Percentiles rank a stretch among this genome's conserved stretches.
Evolutionary conservation across 2,888 invertebrate species (phyloP).

Genomic region (Pilophorus perplexus): DNA sequence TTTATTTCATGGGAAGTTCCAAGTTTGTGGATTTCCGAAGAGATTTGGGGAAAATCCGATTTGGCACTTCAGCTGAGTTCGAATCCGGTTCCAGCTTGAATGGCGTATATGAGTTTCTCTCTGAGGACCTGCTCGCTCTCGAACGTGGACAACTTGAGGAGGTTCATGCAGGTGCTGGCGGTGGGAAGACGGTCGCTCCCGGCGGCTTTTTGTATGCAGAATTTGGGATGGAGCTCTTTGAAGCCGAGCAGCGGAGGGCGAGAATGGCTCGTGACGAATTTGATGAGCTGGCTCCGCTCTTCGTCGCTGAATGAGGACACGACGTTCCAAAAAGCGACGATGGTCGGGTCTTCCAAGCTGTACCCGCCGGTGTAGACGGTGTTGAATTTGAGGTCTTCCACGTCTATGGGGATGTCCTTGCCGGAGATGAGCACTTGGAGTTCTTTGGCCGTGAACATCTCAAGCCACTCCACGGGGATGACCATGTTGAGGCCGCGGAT

Average conservation of each 20-base stretch:
- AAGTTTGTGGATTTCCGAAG: too few species aligned
- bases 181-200: slow-evolving; percentile 92
- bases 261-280: slow-evolving; percentile 98
- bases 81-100: slow-evolving; percentile 93
- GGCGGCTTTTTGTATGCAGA: slow-evolving; percentile 86
- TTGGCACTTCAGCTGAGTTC: slow-evolving; percentile 91
- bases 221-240: slow-evolving; percentile 91
- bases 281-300: slow-evolving; percentile 82
- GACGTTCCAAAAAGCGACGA: slow-evolving; percentile 85
- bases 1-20: too few species aligned
- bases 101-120: slow-evolving; percentile 85
- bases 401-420: slow-evolving; percentile 88
- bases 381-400: slow-evolving; percentile 79
- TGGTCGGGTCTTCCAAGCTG: slow-evolving; percentile 76
- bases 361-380: slow-evolving; percentile 92
- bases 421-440: slow-evolving; percentile 96
- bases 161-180: slow-evolving; percentile 97
- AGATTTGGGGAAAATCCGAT: too few species aligned
- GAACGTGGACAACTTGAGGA: slow-evolving; percentile 92
- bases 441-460: slow-evolving; percentile 92
- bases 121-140: slow-evolving; percentile 70
- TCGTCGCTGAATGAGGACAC: slow-evolving; percentile 76
- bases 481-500: slow-evolving; percentile 77
- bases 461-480: slow-evolving; percentile 86
- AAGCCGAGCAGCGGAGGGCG: slow-evolving; percentile 94